Percentiles rank a stretch among this genome's conserved stretches.
phyloP scores from a whole-genome alignment of 2,113 vertebrate genomes.

The Sylvietta virens region DNA sequence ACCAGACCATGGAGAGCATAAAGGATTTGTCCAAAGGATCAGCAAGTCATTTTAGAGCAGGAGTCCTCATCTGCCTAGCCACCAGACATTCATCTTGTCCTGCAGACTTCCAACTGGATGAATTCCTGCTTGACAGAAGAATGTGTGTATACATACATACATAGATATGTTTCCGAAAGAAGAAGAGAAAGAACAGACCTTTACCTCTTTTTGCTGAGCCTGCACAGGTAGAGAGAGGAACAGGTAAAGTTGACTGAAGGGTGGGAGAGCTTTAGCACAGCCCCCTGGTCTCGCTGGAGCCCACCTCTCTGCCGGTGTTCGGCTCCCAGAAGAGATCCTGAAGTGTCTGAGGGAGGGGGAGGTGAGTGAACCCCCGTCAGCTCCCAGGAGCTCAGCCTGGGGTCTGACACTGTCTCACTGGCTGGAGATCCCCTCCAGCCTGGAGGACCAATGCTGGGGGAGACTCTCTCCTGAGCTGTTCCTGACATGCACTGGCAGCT shows the following conservation, averaged over 20 bases:
- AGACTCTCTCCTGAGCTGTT: neutral
- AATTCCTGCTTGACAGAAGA: neutral
- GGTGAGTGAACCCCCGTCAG: neutral
- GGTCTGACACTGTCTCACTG: neutral
- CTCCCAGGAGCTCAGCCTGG: constrained; percentile 3
- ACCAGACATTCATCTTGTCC: neutral
- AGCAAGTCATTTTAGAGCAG: neutral
- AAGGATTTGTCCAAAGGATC: neutral
- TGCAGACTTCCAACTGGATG: neutral
- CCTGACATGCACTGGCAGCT: constrained; percentile 61
- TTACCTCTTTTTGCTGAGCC: constrained; percentile 46
- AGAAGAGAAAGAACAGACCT: constrained; percentile 21
- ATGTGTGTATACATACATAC: neutral
- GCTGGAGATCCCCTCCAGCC: constrained; percentile 27
- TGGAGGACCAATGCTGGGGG: constrained; percentile 5
- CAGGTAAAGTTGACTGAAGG: neutral
- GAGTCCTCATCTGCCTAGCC: neutral
- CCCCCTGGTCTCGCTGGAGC: neutral
- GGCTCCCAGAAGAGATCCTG: neutral
- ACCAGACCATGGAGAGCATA: neutral
- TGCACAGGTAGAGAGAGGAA: neutral
- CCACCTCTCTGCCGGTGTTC: neutral
- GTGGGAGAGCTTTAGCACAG: neutral
- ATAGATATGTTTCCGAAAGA: neutral
- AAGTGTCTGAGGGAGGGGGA: neutral